phyloP scores from a whole-genome alignment of 2,113 vertebrate genomes.

The Psittacus erithacus region DNA sequence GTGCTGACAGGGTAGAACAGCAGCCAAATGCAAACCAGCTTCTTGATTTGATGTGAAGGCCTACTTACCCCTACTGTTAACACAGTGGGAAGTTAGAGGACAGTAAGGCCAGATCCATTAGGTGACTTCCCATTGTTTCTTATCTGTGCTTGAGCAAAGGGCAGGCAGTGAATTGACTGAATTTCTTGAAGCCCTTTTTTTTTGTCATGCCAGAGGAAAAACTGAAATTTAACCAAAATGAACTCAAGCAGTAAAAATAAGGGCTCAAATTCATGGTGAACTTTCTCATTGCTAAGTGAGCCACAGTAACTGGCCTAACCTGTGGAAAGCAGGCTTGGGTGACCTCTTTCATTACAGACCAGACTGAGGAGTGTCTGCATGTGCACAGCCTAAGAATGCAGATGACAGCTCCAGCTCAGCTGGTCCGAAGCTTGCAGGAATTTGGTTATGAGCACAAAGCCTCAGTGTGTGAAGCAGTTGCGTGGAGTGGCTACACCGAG shows the following conservation, averaged over 20 bases:
- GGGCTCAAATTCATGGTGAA: neutral
- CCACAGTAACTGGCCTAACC: neutral
- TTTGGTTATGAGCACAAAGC: neutral
- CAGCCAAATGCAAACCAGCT: neutral
- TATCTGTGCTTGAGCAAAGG: neutral
- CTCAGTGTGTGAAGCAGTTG: neutral
- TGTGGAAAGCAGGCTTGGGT: neutral
- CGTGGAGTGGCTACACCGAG: neutral
- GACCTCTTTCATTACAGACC: neutral
- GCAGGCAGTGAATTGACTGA: neutral
- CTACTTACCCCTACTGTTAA: neutral
- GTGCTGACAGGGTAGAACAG: neutral
- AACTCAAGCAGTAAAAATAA: neutral
- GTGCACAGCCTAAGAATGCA: neutral
- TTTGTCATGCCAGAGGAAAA: neutral
- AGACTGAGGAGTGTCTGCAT: neutral
- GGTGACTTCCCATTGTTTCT: neutral
- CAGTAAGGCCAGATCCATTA: neutral
- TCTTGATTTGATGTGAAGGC: neutral
- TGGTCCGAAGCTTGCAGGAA: neutral
- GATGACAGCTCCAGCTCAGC: neutral
- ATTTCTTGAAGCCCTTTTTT: neutral
- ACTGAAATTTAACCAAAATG: neutral
- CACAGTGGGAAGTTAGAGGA: neutral
- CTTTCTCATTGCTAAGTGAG: neutral